Evolutionary conservation across 1,140 invertebrate genomes (phyloP).

Genomic region (Hylaeus anthracinus): DNA sequence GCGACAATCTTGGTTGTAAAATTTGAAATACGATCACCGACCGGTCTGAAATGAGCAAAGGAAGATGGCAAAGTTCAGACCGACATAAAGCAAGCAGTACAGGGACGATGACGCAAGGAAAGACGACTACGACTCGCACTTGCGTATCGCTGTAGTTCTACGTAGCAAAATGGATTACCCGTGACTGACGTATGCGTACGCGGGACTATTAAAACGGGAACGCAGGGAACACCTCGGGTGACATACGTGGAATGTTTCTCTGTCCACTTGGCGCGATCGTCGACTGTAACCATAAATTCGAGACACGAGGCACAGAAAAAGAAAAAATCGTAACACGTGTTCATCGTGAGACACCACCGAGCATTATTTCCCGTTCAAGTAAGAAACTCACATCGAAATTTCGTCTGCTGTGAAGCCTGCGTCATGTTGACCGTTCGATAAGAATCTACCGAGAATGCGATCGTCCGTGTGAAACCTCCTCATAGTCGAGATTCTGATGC

Average conservation of each 20-base stretch:
- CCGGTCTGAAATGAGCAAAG: not conserved
- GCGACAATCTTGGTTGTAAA: not conserved
- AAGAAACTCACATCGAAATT: slow-evolving; percentile 71
- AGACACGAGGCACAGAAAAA: not conserved
- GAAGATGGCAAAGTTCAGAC: slow-evolving; percentile 9
- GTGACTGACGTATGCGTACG: not conserved
- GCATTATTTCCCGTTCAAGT: not conserved
- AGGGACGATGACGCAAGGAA: slow-evolving; percentile 1
- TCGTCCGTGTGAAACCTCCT: slow-evolving; percentile 52
- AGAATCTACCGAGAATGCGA: not conserved
- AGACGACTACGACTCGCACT: slow-evolving; percentile 1
- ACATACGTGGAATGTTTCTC: not conserved
- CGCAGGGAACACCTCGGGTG: not conserved
- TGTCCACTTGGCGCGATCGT: not conserved
- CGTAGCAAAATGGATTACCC: slow-evolving; percentile 8
- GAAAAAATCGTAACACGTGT: slow-evolving; percentile 25
- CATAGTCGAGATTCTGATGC: slow-evolving; percentile 65
- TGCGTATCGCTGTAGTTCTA: slow-evolving; percentile 19
- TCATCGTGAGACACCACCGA: not conserved
- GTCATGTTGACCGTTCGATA: slow-evolving; percentile 44
- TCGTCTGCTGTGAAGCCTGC: slow-evolving; percentile 65
- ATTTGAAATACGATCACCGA: not conserved
- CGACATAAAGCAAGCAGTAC: not conserved
- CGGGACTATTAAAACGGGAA: not conserved
- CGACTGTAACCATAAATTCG: not conserved